These are phyloP conservation scores for Halyomorpha halys DNA, from an alignment of 1,140 invertebrate species.

Conservation along the genomic window DNA sequence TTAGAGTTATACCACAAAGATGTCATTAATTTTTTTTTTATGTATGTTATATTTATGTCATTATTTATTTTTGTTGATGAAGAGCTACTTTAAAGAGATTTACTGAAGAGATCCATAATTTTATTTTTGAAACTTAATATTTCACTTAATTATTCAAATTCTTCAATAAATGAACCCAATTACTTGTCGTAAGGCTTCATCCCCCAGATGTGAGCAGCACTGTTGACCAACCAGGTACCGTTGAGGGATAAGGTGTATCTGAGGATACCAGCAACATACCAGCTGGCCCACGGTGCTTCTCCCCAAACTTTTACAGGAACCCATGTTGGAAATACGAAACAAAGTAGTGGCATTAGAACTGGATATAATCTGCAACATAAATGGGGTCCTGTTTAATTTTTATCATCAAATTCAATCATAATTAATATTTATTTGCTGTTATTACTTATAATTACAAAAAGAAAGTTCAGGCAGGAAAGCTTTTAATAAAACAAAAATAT, in stretches of 20 bases:
- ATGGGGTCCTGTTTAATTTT: neutral
- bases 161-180: neutral
- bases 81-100: too few relatives aligned
- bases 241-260: conserved; percentile 62
- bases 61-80: too few relatives aligned
- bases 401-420: neutral
- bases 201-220: conserved; percentile 68
- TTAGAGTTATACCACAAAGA: too few relatives aligned
- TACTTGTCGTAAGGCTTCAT: conserved; percentile 39
- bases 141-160: too few relatives aligned
- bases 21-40: too few relatives aligned
- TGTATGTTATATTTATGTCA: too few relatives aligned
- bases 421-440: neutral
- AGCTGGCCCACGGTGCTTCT: conserved; percentile 44
- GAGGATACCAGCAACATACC: conserved; percentile 47
- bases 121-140: too few relatives aligned
- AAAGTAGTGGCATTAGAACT: conserved; percentile 54
- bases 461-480: neutral
- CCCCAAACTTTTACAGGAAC: conserved; percentile 60
- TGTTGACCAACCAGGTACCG: conserved; percentile 80
- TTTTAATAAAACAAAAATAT: too few relatives aligned
- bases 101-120: too few relatives aligned
- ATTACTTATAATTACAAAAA: neutral
- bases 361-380: conserved; percentile 54
- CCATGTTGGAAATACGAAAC: conserved; percentile 66